Conservation (phyloP, 1,140 invertebrate species). For the Drosophila mauritiana region DNA sequence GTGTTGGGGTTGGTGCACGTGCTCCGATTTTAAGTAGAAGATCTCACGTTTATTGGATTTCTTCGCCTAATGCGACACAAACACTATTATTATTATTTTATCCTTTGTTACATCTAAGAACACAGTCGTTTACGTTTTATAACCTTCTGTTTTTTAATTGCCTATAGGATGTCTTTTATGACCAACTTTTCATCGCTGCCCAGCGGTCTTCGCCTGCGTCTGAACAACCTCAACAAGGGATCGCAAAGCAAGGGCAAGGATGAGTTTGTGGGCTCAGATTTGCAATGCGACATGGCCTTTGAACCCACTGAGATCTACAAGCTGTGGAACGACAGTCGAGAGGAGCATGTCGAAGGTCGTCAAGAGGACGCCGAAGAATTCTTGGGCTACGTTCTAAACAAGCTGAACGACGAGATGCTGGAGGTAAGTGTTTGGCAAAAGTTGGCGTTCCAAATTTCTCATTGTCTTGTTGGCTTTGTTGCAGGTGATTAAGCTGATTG, state of each 20-base stretch:
- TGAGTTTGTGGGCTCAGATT: slow-evolving; percentile 83
- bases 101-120: not conserved
- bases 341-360: slow-evolving; percentile 90
- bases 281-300: slow-evolving; percentile 87
- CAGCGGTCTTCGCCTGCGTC: slow-evolving; percentile 85
- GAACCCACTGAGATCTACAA: slow-evolving; percentile 93
- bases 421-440: slow-evolving; percentile 86
- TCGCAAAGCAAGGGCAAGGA: slow-evolving; percentile 80
- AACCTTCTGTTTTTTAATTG: not conserved
- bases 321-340: slow-evolving; percentile 91
- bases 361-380: slow-evolving; percentile 99
- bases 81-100: slow-evolving; percentile 8
- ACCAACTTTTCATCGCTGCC: slow-evolving; percentile 89
- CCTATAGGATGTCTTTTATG: slow-evolving; percentile 86
- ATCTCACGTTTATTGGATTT: not conserved
- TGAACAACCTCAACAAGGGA: slow-evolving; percentile 73
- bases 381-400: slow-evolving; percentile 95
- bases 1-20: slow-evolving; percentile 48
- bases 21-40: slow-evolving; percentile 16
- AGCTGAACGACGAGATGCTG: slow-evolving; percentile 98
- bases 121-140: not conserved
- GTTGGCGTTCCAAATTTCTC: not conserved
- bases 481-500: slow-evolving; percentile 81
- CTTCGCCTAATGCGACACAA: slow-evolving; percentile 32
- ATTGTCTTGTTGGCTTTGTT: not conserved